Percentiles rank a stretch among this genome's conserved stretches.
These are phyloP conservation scores for Apamea epomidion DNA, from an alignment of 2,888 invertebrate species.

Conservation along the genomic window DNA sequence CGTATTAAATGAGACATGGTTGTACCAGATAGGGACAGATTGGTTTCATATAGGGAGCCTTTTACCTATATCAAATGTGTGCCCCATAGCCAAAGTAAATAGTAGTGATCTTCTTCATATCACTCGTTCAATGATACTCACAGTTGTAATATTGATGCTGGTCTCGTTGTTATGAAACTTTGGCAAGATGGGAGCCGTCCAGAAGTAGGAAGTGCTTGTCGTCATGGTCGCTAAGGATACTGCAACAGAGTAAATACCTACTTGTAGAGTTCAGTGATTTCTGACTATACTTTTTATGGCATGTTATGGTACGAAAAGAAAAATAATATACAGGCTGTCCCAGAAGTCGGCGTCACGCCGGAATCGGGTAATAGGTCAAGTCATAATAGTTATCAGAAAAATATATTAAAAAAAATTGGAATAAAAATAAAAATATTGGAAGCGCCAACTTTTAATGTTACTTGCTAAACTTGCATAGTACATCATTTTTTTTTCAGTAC, in stretches of 20 bases:
- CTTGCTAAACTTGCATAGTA: too few species aligned
- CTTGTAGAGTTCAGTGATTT: neutral
- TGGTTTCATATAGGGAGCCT: neutral
- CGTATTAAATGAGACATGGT: too few species aligned
- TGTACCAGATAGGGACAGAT: too few species aligned
- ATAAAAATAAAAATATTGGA: too few species aligned
- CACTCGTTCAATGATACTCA: constrained; percentile 62
- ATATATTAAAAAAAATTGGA: too few species aligned
- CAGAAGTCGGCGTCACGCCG: too few species aligned
- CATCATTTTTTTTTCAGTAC: too few species aligned
- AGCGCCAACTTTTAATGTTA: too few species aligned
- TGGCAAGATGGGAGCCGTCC: constrained; percentile 80
- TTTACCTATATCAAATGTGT: neutral
- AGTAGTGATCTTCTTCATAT: neutral
- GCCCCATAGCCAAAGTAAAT: neutral
- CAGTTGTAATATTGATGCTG: constrained; percentile 73
- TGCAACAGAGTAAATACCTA: constrained; percentile 55
- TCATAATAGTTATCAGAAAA: too few species aligned
- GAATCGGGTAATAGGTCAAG: too few species aligned
- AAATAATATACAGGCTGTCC: neutral
- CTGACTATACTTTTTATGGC: neutral
- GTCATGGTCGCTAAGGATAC: constrained; percentile 80
- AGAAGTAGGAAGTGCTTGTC: constrained; percentile 76
- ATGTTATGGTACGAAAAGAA: neutral
- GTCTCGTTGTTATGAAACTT: constrained; percentile 78